Evolutionary conservation across 1,140 invertebrate species (phyloP).

Genomic region (Drosophila cardini): DNA sequence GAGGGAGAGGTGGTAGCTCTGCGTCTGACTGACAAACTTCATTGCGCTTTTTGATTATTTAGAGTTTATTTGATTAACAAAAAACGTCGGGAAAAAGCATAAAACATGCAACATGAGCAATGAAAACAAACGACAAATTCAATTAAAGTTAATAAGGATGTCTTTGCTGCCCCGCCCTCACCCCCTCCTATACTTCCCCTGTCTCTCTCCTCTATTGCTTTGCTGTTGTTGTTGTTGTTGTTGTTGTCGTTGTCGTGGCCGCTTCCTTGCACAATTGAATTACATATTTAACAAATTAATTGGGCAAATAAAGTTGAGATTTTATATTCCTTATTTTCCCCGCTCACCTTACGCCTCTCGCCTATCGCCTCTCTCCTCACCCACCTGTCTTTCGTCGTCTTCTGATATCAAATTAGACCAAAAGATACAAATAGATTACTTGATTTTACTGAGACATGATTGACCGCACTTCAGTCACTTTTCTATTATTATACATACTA

Average conservation of each 20-base stretch:
- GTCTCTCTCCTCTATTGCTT: too few species aligned
- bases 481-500: too few species aligned
- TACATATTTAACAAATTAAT: slow-evolving; percentile 78
- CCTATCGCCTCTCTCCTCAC: neutral
- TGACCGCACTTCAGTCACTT: too few species aligned
- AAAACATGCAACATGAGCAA: slow-evolving; percentile 14
- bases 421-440: neutral
- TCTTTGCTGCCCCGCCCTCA: slow-evolving; percentile 30
- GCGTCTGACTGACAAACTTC: slow-evolving; percentile 23
- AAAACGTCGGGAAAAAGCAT: slow-evolving; percentile 24
- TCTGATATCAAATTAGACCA: neutral
- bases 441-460: neutral
- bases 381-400: too few species aligned
- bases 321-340: slow-evolving; percentile 2
- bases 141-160: slow-evolving; percentile 81
- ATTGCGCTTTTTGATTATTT: slow-evolving; percentile 54
- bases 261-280: slow-evolving; percentile 66
- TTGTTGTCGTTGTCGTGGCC: slow-evolving; percentile 33
- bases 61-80: slow-evolving; percentile 64
- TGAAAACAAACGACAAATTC: slow-evolving; percentile 66
- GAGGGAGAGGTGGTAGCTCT: neutral
- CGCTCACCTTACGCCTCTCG: neutral
- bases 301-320: slow-evolving; percentile 58
- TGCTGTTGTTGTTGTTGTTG: neutral
- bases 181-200: neutral